Percentiles rank a stretch among this genome's conserved stretches.
These are phyloP conservation scores for Sebastes matsubarae DNA, from an alignment of 2,797 vertebrate genomes.

Conservation along the genomic window DNA sequence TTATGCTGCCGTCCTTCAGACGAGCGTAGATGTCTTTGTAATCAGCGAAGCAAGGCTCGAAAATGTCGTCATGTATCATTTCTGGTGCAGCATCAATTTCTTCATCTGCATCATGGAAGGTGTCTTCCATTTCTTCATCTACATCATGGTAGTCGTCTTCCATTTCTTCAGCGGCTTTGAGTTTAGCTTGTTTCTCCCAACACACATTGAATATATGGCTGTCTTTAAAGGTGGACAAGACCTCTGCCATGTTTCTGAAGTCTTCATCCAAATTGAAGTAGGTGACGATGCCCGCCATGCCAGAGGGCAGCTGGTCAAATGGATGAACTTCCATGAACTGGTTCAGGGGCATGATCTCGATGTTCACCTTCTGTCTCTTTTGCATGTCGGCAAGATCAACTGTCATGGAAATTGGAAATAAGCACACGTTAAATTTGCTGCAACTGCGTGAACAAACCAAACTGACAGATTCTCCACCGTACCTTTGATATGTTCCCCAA, in stretches of 20 bases:
- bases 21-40: constrained; percentile 75
- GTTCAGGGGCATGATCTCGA: constrained; percentile 69
- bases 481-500: constrained; percentile 85
- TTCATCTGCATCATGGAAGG: rapidly evolving
- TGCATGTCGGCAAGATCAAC: constrained; percentile 78
- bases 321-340: constrained; percentile 74
- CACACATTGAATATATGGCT: constrained; percentile 85
- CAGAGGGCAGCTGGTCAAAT: constrained; percentile 2
- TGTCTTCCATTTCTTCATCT: neutral
- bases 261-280: constrained; percentile 81
- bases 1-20: constrained; percentile 85
- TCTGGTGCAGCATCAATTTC: constrained; percentile 37
- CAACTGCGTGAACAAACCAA: neutral
- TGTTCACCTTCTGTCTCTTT: constrained; percentile 58
- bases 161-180: neutral
- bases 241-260: constrained; percentile 71
- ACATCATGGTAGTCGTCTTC: rapidly evolving
- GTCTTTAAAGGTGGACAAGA: constrained; percentile 73
- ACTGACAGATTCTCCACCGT: neutral
- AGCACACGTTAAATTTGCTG: neutral
- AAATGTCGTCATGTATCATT: constrained; percentile 64
- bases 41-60: constrained; percentile 60
- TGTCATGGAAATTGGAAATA: constrained; percentile 14
- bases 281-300: constrained; percentile 50
- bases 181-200: constrained; percentile 82